Evolutionary conservation across 2,797 vertebrate species (phyloP), one percentile per base, ranked within the genome.

Genomic region (Cacajao melanocephalus): DNA sequence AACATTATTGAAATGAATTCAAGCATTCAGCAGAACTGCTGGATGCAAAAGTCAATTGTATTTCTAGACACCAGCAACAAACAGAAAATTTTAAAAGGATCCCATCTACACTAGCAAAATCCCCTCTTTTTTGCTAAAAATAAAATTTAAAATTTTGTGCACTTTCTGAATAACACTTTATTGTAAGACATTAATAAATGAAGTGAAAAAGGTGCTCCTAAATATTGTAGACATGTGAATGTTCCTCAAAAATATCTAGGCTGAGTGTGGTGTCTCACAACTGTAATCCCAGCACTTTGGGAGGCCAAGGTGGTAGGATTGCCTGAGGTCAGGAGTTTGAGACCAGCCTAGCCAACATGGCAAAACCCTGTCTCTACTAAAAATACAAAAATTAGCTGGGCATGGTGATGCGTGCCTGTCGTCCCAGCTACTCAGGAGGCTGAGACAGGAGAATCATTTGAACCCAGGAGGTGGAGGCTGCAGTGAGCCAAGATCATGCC

Each of bases 251-350:
- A 73, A 41, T 61, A 39, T 61, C 19, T 58, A 57, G 55, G 22
- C 22, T 2, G 9, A 3, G 22, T 10, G 4, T 0, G 0, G 55
- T 26, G 22, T 4, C 55, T 57, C 24, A 26, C 24, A 26, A 4
- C 55, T 57, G 24, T 26, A 57, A 57, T 57, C 24, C 55, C 24
- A 57, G 55, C 55, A 57, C 55, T 57, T 57, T 57, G 55, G 24
- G 24, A 57, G 24, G 55, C 55, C 24, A 26, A 57, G 55, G 55
- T 24, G 55, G 24, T 11, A 4, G 24, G 55, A 57, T 4, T 26
- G 22, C 24, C 24, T 57, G 9, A 57, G 24, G 55, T 26, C 24
- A 57, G 24, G 9, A 26, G 55, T 57, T 57, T 4, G 22, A 57
- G 55, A 57, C 55, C 9, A 15, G 58, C 26, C 28, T 5, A 5